These are phyloP conservation scores for Netelia virgata DNA, from an alignment of 2,888 invertebrate genomes.

Conservation along the genomic window DNA sequence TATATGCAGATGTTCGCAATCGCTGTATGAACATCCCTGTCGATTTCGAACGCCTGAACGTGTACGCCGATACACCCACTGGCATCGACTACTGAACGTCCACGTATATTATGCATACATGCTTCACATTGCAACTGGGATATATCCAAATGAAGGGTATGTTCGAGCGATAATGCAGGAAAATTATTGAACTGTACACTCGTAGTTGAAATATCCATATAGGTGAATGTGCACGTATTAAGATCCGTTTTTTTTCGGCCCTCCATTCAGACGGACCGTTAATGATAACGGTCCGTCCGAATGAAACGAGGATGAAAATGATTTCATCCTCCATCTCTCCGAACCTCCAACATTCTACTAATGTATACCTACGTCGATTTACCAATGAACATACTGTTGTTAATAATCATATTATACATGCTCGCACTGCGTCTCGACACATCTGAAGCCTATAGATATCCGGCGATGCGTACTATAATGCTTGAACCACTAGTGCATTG, in stretches of 20 bases:
- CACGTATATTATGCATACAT: neutral
- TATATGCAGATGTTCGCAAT: slow-evolving; percentile 24
- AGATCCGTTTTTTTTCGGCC: no score
- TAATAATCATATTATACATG: slow-evolving; percentile 17
- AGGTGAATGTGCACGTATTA: neutral
- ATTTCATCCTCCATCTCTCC: no score
- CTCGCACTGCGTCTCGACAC: slow-evolving; percentile 28
- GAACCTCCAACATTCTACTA: no score
- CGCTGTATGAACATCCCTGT: slow-evolving; percentile 30
- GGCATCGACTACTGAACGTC: neutral
- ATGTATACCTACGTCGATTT: no score
- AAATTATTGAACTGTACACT: neutral
- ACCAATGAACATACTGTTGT: no score
- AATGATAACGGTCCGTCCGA: no score
- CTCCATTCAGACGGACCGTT: no score
- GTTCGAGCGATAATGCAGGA: neutral
- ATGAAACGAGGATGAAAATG: no score
- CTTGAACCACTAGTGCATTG: slow-evolving; percentile 80
- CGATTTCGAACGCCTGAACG: slow-evolving; percentile 24
- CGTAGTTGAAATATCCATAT: neutral
- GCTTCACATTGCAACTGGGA: neutral
- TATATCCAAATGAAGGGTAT: neutral
- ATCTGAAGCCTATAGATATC: slow-evolving; percentile 38
- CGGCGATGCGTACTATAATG: slow-evolving; percentile 79
- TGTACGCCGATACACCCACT: slow-evolving; percentile 7